phyloP scores from a whole-genome alignment of 2,113 vertebrate species.

The Neopipo cinnamomea region DNA sequence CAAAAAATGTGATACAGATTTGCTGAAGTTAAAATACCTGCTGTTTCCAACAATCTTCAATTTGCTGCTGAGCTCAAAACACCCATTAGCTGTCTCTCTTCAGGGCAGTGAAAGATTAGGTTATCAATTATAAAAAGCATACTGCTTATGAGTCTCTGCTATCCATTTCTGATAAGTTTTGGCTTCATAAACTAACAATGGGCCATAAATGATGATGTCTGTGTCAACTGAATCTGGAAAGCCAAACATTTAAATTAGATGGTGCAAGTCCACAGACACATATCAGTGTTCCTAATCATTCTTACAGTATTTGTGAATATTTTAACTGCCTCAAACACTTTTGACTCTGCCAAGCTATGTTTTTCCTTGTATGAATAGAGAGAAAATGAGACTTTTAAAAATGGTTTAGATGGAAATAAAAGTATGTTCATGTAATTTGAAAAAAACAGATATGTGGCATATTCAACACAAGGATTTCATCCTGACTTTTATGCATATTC shows the following conservation, averaged over 20 bases:
- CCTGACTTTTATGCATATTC: not conserved
- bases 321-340: not conserved
- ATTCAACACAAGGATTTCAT: not conserved
- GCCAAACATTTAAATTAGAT: conserved; percentile 11
- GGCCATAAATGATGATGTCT: not conserved
- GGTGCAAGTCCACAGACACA: conserved; percentile 8
- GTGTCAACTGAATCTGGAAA: not conserved
- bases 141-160: not conserved
- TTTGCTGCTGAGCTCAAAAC: not conserved
- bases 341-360: not conserved
- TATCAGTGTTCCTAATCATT: conserved; percentile 33
- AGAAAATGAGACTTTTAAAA: not conserved
- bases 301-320: conserved; percentile 1
- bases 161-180: conserved; percentile 19
- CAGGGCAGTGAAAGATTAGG: not conserved
- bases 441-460: not conserved
- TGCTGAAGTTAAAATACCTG: not conserved
- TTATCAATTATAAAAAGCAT: not conserved
- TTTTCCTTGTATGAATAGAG: not conserved
- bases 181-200: conserved; percentile 14
- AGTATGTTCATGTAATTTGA: not conserved
- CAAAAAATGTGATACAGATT: not conserved
- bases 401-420: not conserved
- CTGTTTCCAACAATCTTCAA: not conserved
- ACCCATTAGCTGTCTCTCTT: not conserved